Conservation (phyloP, 1,140 invertebrate species). For the Periplaneta americana region DNA sequence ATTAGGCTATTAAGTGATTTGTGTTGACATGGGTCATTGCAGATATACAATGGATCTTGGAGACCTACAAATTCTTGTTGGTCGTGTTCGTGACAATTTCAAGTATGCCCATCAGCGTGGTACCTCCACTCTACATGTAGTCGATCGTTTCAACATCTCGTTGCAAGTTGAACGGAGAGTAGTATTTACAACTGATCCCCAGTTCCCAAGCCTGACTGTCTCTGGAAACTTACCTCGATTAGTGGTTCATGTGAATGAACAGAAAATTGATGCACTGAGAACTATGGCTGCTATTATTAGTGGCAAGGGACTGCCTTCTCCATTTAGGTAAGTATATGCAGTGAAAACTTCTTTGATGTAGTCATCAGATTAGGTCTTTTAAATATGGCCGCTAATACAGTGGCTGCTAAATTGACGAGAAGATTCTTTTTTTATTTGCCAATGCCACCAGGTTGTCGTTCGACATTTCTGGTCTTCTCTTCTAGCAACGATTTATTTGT, state of each 20-base stretch:
- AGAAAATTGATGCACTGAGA: slow-evolving; percentile 66
- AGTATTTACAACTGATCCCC: slow-evolving; percentile 75
- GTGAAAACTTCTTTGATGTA: too few relatives aligned
- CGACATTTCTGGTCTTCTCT: too few relatives aligned
- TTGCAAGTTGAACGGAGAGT: slow-evolving; percentile 75
- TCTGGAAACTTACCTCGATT: slow-evolving; percentile 80
- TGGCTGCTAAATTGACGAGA: too few relatives aligned
- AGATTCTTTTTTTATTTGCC: too few relatives aligned
- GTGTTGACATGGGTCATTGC: too few relatives aligned
- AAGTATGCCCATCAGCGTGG: slow-evolving; percentile 77
- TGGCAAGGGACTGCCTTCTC: slow-evolving; percentile 38
- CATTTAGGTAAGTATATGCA: slow-evolving; percentile 32
- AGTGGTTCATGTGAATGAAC: slow-evolving; percentile 84
- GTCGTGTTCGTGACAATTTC: slow-evolving; percentile 84
- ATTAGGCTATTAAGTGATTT: too few relatives aligned
- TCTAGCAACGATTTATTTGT: too few relatives aligned
- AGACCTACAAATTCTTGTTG: slow-evolving; percentile 84
- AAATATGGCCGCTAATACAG: too few relatives aligned
- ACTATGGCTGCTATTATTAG: slow-evolving; percentile 42
- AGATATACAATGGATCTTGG: slow-evolving; percentile 78
- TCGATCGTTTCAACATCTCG: slow-evolving; percentile 88
- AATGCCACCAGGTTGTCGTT: too few relatives aligned
- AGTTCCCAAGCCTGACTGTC: slow-evolving; percentile 76
- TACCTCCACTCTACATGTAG: slow-evolving; percentile 75
- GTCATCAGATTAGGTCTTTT: too few relatives aligned